Base-by-base conservation (phyloP, 2,113 vertebrate genomes). In the Ctenodactylus gundi region DNA sequence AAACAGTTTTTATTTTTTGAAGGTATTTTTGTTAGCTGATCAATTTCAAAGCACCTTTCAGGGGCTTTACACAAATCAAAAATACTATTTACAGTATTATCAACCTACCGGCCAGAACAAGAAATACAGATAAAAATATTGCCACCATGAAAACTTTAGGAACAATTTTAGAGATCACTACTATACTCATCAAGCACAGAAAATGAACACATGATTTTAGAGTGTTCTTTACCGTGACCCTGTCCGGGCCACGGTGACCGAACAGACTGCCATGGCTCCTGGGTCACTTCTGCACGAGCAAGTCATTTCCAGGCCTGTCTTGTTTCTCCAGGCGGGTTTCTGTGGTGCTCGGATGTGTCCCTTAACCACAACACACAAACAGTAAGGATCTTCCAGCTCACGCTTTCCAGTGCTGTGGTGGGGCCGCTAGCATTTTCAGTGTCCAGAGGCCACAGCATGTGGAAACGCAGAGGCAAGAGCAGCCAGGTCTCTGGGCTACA, bases 251-350 rank as follows among this genome's bases (percentile, higher is more conserved):
- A 6, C 23, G 3, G 36, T 0, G 44, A 13, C 12, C 4, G 10
- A 46, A 29, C 1, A 17, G 4, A 31, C 7, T 36, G 17, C 39
- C 31, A n/a, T 0, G 4, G 21, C 6, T 49, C 36, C 0, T 8
- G 9, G 18, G 7, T 9, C 36, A 13, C 72, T n/a, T 4, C 44
- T 0, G 68, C 57, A 14, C 4, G 29, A 31, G 15, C 4, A 55
- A 4, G 1, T 18, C 3, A 0, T 7, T 21, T 17, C 27, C 9
- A 17, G 21, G 25, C 7, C 23, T 1, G 0, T 11, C 31, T 29
- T 9, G 1, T 8, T 12, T 27, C 76, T 2, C 12, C 4, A 6
- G 36, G 25, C 1, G 27, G n/a, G n/a, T n/a, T n/a, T n/a, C n/a
- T 0, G 44, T 4, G 36, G 23, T 46, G n/a, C 46, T 27, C 20